Base-by-base conservation (phyloP, 1,140 invertebrate genomes). In the Sitodiplosis mosellana region DNA sequence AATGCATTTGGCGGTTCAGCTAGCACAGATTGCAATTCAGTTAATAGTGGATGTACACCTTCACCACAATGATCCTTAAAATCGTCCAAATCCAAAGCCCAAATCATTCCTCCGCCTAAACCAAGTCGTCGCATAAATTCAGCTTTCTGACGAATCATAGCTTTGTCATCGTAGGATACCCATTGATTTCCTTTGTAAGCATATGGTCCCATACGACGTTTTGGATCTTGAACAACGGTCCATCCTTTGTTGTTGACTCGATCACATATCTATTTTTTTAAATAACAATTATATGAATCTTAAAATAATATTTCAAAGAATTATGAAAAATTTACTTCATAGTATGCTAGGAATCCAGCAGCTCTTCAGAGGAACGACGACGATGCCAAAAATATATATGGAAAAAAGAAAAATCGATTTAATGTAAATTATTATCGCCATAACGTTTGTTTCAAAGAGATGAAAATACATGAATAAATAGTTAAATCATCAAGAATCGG, bases 31-130 rank as follows among this genome's bases (percentile, higher is more conserved):
- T 80, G 75, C 12, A 87, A 76, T 10, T 76, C 72, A 17, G 73
- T 77, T 48, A 87, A 68, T 6, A 87, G 60, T 1, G 85, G 84
- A 70, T 87, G 80, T 43, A 72, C 68, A 12, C 84, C 83, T 59
- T 80, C 71, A 2, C 78, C 78, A 58, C 83, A 87, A 45, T 72
- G 70, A 57, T 82, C 80, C 33, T 69, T 71, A 54, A 84, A 86
- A 61, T 92, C 87, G 57, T 93, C 87, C 46, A 90, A 71, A 69
- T 93, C 85, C 4, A 92, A 62, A 0, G 87, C 85, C 87, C 87
- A 91, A 6, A 91, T 76, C 87, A 91, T 91, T 12, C 81, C 86
- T 42, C 87, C 87, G 1, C 81, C 87, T 2, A 92, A 68, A 50
- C 79, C 72, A 64, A 86, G 73, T 8, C 78, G 70, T 51, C 80